Conservation (phyloP, 2,797 vertebrate species). For the Siniperca undulata region DNA sequence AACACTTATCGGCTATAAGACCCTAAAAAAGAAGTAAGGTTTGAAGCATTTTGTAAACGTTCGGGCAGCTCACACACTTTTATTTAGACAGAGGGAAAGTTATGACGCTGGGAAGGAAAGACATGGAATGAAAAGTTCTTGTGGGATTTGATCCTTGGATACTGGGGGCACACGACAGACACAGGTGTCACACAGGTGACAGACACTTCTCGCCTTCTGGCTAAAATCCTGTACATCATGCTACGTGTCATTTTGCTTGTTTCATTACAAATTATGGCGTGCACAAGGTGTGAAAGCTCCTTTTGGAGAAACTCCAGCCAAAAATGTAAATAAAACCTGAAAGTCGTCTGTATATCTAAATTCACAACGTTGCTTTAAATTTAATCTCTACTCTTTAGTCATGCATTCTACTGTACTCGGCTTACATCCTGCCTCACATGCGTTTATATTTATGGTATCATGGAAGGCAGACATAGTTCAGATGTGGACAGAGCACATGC, state of each 20-base stretch:
- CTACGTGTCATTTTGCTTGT: background rate
- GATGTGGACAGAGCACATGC: constrained; percentile 38
- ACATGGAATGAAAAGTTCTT: constrained; percentile 1
- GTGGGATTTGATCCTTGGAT: constrained; percentile 28
- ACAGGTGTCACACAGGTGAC: too few species aligned
- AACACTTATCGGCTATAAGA: constrained; percentile 5
- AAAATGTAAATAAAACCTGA: background rate
- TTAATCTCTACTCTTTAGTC: background rate
- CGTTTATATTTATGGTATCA: constrained; percentile 26
- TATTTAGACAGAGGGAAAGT: constrained; percentile 21
- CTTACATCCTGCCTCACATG: constrained; percentile 8
- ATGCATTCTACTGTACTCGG: background rate
- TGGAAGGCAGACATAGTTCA: constrained; percentile 2
- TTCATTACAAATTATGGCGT: background rate
- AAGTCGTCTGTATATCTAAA: background rate
- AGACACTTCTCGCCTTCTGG: background rate
- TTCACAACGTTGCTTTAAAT: background rate
- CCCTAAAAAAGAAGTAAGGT: background rate
- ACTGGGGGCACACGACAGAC: background rate
- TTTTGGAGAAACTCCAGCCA: background rate
- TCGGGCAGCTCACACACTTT: constrained; percentile 2
- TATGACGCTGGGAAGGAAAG: constrained; percentile 23
- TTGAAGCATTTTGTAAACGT: constrained; percentile 16
- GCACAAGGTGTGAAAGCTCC: background rate
- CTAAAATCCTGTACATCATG: background rate